phyloP scores from a whole-genome alignment of 2,888 invertebrate species.

The Stenodema calcarata region DNA sequence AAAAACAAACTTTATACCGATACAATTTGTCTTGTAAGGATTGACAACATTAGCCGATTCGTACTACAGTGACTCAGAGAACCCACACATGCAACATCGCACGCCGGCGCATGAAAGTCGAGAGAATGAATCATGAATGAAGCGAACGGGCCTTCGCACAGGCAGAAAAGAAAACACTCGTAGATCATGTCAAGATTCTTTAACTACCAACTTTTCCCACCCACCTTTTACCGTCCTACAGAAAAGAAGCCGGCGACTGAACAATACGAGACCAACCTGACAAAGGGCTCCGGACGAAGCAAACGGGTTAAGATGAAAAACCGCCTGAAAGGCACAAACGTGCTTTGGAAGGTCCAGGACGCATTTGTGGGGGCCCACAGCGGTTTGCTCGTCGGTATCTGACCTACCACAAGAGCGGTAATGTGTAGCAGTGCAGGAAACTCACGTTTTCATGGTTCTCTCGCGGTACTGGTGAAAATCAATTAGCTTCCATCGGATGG shows the following conservation, averaged over 20 bases:
- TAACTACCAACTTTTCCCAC: neutral
- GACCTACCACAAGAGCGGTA: neutral
- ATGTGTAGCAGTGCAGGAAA: neutral
- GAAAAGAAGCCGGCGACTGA: neutral
- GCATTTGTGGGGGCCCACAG: constrained; percentile 6
- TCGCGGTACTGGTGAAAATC: neutral
- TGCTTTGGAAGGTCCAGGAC: neutral
- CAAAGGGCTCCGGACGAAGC: neutral
- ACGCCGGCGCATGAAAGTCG: too few relatives aligned
- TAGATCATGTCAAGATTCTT: neutral
- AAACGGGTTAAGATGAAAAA: neutral
- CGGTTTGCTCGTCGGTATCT: neutral
- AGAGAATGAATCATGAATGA: too few relatives aligned
- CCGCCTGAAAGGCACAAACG: neutral
- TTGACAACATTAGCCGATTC: too few relatives aligned
- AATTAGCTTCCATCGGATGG: neutral
- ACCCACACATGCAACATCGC: too few relatives aligned
- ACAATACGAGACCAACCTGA: neutral
- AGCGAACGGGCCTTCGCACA: neutral
- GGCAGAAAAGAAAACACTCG: neutral
- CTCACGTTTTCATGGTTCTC: neutral
- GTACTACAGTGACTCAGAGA: too few relatives aligned
- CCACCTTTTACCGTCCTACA: neutral
- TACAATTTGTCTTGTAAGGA: too few relatives aligned
- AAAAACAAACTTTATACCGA: too few relatives aligned